phyloP scores from a whole-genome alignment of 2,888 invertebrate genomes.

The Hydrotaea diabolus region DNA sequence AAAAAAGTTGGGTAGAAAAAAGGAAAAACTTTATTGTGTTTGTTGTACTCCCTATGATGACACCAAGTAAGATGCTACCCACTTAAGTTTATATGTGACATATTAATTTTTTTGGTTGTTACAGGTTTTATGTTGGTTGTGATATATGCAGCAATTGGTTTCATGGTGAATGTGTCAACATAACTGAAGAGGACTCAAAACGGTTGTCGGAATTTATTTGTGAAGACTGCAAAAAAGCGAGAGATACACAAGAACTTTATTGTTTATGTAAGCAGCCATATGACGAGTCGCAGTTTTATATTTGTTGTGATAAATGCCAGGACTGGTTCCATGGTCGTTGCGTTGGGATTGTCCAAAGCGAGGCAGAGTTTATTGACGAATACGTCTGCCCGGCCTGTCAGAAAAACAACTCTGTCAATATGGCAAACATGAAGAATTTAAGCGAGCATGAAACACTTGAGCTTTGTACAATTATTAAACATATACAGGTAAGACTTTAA shows the following conservation, averaged over 20 bases:
- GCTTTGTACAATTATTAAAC: constrained; percentile 92
- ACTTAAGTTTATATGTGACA: constrained; percentile 73
- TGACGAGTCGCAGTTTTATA: constrained; percentile 98
- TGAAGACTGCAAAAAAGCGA: constrained; percentile 91
- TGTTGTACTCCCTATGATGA: constrained; percentile 97
- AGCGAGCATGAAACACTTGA: constrained; percentile 90
- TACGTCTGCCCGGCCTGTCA: constrained; percentile 98
- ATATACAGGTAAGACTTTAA: constrained; percentile 86
- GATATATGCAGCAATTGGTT: constrained; percentile 99
- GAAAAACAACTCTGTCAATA: constrained; percentile 92
- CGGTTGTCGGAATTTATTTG: constrained; percentile 94
- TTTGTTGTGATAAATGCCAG: constrained; percentile 99
- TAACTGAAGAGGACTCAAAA: constrained; percentile 95
- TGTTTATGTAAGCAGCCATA: constrained; percentile 98
- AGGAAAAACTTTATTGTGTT: constrained; percentile 93
- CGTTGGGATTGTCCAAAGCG: constrained; percentile 96
- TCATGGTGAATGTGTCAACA: constrained; percentile 97
- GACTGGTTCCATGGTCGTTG: constrained; percentile 99
- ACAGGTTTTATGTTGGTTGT: constrained; percentile 97
- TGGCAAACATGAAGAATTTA: constrained; percentile 93
- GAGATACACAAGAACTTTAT: constrained; percentile 95
- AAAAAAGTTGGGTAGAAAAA: constrained; percentile 81
- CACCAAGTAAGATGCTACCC: constrained; percentile 85
- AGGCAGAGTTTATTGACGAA: constrained; percentile 96
- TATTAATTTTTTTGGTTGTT: background rate